These are phyloP conservation scores for Falco peregrinus DNA, from an alignment of 2,797 vertebrate genomes.

Conservation along the genomic window DNA sequence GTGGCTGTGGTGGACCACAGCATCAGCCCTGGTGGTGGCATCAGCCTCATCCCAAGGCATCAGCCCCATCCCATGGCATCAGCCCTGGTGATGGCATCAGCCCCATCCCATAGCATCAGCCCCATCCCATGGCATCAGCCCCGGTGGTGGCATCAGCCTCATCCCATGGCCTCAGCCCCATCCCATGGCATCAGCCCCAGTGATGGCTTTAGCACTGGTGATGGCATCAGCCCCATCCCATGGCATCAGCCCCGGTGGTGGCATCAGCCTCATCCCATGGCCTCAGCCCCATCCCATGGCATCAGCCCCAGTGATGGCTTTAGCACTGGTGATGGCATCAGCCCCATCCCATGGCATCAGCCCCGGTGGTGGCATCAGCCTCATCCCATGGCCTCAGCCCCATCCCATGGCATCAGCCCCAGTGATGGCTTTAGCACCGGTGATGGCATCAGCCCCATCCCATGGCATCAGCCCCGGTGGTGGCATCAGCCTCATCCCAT, in stretches of 20 bases:
- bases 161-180: too few species aligned
- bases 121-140: neutral
- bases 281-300: too few species aligned
- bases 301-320: too few species aligned
- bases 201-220: too few species aligned
- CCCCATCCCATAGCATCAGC: neutral
- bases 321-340: too few species aligned
- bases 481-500: neutral
- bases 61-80: neutral
- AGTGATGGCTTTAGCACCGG: too few species aligned
- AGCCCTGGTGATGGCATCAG: accelerated
- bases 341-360: accelerated
- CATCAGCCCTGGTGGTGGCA: accelerated
- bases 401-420: neutral
- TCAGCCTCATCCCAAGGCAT: neutral
- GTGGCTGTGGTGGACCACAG: neutral
- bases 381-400: neutral
- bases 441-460: neutral
- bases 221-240: too few species aligned
- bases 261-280: too few species aligned
- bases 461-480: accelerated
- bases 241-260: too few species aligned
- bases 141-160: neutral
- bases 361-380: too few species aligned
- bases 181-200: too few species aligned